Evolutionary conservation across 2,888 invertebrate genomes (phyloP), one percentile per base, ranked within the genome.

Genomic region (Mactromeris polynyma): DNA sequence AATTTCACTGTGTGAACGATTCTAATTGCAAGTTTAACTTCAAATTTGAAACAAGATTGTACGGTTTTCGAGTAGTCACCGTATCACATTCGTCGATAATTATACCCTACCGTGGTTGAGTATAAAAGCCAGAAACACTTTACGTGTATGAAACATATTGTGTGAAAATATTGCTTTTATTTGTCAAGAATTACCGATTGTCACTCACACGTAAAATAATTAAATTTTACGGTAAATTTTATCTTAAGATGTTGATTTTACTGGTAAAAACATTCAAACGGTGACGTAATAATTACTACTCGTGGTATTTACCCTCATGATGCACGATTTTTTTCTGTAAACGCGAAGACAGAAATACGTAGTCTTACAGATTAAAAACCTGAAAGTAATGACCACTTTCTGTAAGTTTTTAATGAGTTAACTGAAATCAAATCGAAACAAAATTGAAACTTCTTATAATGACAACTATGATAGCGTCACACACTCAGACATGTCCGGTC

Each of bases 41-140:
- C 79, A 42, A 80, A 36, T 78, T 79, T 87, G 51, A 46, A 79
- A 78, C 77, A 80, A 90, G 87, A 90, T 90, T 82, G 90, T 83
- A 73, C 40, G 87, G 77, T 85, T 69, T 77, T 79, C 69, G 58
- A 81, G 85, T 90, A 42, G 79, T 83, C 81, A 87, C 83, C 90
- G 87, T 90, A 90, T 85, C 90, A 21, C 82, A 77, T 85, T 73
- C 73, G 78, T 64, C 78, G 81, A 26, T 90, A 90, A 90, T 90
- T 87, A 90, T 80, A 90, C 36, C 73, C 73, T 51, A 51, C 58
- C 51, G 19, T 51, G 14, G 77, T 84, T 78, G 33, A 38, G 46
- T 36, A 73, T 77, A 54, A 33, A 14, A 69, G 33, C n/a, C 21
- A n/a, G 33, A 54, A 38, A 73, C 69, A 84, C 42, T 40, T 73